Evolutionary conservation across 1,140 invertebrate genomes (phyloP), one percentile per base, ranked within the genome.

Genomic region (Dendrolimus punctatus): DNA sequence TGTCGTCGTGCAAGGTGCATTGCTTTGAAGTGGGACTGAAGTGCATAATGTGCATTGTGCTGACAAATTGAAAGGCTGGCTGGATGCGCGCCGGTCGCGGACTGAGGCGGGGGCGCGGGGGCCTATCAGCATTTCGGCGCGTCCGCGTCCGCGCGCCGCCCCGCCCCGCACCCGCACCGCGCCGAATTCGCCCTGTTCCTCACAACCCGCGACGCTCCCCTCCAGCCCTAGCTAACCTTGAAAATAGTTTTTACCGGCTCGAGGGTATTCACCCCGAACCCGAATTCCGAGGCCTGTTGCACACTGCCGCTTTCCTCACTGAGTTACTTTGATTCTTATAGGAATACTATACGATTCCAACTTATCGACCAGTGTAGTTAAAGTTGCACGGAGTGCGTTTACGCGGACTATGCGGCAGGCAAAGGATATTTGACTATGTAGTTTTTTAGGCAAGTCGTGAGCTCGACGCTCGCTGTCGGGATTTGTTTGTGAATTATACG

Each of bases 241-340:
- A 85, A 85, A 85, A 85, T 83, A 83, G 82, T 85, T 85, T 85
- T 84, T 85, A 85, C 80, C 71, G 73, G 71, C 77, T 69, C 55
- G 77, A 85, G 82, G 82, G 82, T 85, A 85, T 85, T 85, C 82
- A 85, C 82, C 82, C 80, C 82, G 74, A 80, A 80, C 78, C 80
- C 80, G 69, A 82, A 85, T 82, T 85, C 77, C 73, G 67, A 62
- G 68, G 66, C 68, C 62, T 55, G 69, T 57, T 70, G 64, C 77
- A 83, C 82, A 82, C 79, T 65, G 65, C 66, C 64, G 63, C 63
- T 64, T 76, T 79, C 64, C 60, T 65, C 58, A 47, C 51, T 39
- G 57, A 61, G 59, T 71, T 57, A 49, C 55, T 49, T 45, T 73
- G 63, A 63, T 71, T 80, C 79, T 75, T 68, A 80, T 78, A 78